A percentile compares a stretch with the other conserved stretches of the same genome.
Conservation (phyloP, 2,113 vertebrate species). For the Anarrhichthys ocellatus region DNA sequence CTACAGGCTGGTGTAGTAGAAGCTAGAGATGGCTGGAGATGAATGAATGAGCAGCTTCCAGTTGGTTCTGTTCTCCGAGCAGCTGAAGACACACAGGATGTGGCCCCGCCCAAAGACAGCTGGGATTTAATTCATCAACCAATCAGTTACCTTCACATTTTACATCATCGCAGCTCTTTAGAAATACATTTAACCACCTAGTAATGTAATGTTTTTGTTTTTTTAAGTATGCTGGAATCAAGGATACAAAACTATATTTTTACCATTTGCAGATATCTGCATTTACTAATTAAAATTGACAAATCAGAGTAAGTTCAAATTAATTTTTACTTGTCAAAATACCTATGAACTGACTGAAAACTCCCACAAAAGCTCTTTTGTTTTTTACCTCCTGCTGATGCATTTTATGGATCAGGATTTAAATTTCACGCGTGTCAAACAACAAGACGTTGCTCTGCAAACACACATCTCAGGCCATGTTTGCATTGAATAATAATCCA, state of each 20-base stretch:
- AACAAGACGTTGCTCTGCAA: neutral
- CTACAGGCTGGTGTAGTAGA: neutral
- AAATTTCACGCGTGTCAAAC: neutral
- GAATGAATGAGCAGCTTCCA: slow-evolving; percentile 46
- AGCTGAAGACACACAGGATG: slow-evolving; percentile 38
- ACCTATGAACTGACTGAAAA: neutral
- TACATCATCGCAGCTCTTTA: neutral
- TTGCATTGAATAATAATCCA: neutral
- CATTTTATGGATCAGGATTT: neutral
- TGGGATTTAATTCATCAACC: slow-evolving; percentile 52
- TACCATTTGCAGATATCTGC: neutral
- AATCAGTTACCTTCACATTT: slow-evolving; percentile 50
- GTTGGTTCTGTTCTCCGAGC: slow-evolving; percentile 58
- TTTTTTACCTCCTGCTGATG: neutral
- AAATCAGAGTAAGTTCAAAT: neutral
- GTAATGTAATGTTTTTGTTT: neutral
- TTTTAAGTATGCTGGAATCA: neutral
- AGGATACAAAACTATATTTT: neutral
- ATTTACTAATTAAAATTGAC: neutral
- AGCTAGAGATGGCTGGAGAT: neutral
- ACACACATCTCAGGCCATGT: neutral
- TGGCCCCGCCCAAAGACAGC: slow-evolving; percentile 59
- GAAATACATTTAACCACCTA: neutral
- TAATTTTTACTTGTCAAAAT: neutral
- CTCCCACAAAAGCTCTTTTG: too few species aligned